Conservation (phyloP, 2,888 invertebrate species). For the Limulus polyphemus region DNA sequence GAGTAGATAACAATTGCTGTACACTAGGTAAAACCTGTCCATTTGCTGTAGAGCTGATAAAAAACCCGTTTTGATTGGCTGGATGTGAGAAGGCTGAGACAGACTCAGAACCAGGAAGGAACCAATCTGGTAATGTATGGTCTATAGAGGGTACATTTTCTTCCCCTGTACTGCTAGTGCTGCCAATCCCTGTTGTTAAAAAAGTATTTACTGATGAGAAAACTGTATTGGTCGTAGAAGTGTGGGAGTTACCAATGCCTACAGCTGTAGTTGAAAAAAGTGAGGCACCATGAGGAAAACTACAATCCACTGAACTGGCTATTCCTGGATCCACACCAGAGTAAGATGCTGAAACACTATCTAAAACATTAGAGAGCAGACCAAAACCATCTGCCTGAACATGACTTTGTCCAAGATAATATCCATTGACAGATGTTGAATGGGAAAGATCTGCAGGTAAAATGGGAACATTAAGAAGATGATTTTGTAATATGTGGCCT, state of each 20-base stretch:
- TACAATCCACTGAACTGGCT: slow-evolving; percentile 7
- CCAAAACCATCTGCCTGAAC: slow-evolving; percentile 9
- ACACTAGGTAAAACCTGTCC: slow-evolving; percentile 7
- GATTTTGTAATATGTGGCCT: slow-evolving; percentile 8
- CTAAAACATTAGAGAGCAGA: slow-evolving; percentile 11
- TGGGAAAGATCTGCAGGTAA: slow-evolving; percentile 16
- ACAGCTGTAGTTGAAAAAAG: slow-evolving; percentile 13
- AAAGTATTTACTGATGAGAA: slow-evolving; percentile 7
- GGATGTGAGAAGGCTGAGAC: slow-evolving; percentile 14
- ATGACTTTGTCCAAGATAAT: slow-evolving; percentile 14
- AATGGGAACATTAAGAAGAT: slow-evolving; percentile 10
- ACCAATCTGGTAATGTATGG: slow-evolving; percentile 13
- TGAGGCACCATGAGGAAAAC: slow-evolving; percentile 10
- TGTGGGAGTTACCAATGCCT: slow-evolving; percentile 9
- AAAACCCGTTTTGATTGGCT: slow-evolving; percentile 19
- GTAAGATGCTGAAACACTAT: slow-evolving; percentile 7
- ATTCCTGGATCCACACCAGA: neutral
- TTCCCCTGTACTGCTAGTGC: slow-evolving; percentile 11
- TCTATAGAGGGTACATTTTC: slow-evolving; percentile 11
- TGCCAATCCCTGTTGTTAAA: slow-evolving; percentile 7
- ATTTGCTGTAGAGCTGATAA: slow-evolving; percentile 11
- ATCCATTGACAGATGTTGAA: slow-evolving; percentile 16
- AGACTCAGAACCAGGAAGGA: slow-evolving; percentile 18
- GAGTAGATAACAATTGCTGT: slow-evolving; percentile 6
- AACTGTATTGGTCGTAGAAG: slow-evolving; percentile 8